Conservation (phyloP, 2,888 invertebrate species). For the Oscheius sp. region DNA sequence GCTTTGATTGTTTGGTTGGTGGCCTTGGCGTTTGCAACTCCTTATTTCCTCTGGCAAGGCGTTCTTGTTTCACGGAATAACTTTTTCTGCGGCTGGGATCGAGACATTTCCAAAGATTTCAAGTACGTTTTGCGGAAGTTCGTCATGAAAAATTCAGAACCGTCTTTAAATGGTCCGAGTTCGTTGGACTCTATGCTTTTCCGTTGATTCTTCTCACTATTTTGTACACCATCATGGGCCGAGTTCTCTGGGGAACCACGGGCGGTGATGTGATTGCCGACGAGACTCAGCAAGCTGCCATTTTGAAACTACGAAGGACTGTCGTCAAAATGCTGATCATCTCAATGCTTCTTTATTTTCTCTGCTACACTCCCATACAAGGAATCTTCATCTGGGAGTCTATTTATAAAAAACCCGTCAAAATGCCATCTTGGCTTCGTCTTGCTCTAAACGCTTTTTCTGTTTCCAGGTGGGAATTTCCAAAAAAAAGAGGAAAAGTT, state of each 20-base stretch:
- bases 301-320: constrained; percentile 67
- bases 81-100: constrained; percentile 50
- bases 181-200: constrained; percentile 54
- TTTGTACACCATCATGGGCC: constrained; percentile 58
- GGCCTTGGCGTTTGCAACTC: constrained; percentile 51
- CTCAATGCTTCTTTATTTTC: constrained; percentile 71
- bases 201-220: constrained; percentile 56
- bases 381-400: constrained; percentile 54
- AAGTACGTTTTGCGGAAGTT: constrained; percentile 25
- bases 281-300: constrained; percentile 53
- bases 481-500: neutral
- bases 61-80: constrained; percentile 31
- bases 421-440: constrained; percentile 50
- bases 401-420: constrained; percentile 37
- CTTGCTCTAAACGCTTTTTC: constrained; percentile 51
- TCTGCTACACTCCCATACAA: constrained; percentile 72
- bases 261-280: constrained; percentile 51
- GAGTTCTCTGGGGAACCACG: constrained; percentile 52
- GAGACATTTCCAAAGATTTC: constrained; percentile 39
- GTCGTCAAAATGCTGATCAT: constrained; percentile 73
- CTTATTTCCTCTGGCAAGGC: constrained; percentile 50
- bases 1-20: constrained; percentile 47
- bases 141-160: constrained; percentile 32
- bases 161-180: constrained; percentile 57
- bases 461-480: constrained; percentile 41